A percentile compares a stretch with the other conserved stretches of the same genome.
phyloP scores from a whole-genome alignment of 2,888 invertebrate species.

The Drosophila robusta region DNA sequence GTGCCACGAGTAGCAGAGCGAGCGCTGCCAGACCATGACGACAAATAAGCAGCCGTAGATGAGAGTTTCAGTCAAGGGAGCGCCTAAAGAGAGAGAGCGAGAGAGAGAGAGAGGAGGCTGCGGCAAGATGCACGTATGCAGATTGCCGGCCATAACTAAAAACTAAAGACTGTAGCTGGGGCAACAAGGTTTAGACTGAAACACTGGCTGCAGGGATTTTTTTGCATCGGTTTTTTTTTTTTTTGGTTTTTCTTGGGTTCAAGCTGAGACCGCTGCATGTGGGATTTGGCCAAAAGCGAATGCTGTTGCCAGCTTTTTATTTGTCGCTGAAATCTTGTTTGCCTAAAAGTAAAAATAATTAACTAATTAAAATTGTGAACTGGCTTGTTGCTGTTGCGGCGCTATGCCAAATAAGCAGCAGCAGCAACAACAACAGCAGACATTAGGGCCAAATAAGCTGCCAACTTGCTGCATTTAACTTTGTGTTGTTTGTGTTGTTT shows the following conservation, averaged over 20 bases:
- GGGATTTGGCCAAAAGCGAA: constrained; percentile 19
- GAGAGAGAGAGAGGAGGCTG: constrained; percentile 13
- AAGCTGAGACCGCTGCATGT: constrained; percentile 32
- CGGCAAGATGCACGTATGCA: constrained; percentile 79
- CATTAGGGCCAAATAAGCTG: constrained; percentile 81
- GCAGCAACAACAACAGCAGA: constrained; percentile 37
- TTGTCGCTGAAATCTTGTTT: constrained; percentile 80
- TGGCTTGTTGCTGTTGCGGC: constrained; percentile 55
- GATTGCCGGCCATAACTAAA: constrained; percentile 71
- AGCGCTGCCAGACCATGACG: constrained; percentile 36
- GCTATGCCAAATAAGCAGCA: constrained; percentile 47
- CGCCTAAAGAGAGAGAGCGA: neutral
- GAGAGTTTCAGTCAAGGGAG: constrained; percentile 22
- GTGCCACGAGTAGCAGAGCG: constrained; percentile 36
- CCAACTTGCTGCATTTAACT: constrained; percentile 51
- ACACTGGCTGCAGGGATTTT: constrained; percentile 50
- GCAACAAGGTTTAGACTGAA: constrained; percentile 3
- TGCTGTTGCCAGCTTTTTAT: constrained; percentile 48
- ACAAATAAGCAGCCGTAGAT: constrained; percentile 66
- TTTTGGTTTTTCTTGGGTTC: constrained; percentile 8
- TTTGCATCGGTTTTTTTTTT: constrained; percentile 1
- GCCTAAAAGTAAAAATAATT: constrained; percentile 82
- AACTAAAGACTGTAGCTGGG: constrained; percentile 37
- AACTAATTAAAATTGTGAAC: constrained; percentile 82
- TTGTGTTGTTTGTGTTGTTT: constrained; percentile 16